These are phyloP conservation scores for Blera fallax DNA, from an alignment of 2,888 invertebrate species.

Conservation along the genomic window DNA sequence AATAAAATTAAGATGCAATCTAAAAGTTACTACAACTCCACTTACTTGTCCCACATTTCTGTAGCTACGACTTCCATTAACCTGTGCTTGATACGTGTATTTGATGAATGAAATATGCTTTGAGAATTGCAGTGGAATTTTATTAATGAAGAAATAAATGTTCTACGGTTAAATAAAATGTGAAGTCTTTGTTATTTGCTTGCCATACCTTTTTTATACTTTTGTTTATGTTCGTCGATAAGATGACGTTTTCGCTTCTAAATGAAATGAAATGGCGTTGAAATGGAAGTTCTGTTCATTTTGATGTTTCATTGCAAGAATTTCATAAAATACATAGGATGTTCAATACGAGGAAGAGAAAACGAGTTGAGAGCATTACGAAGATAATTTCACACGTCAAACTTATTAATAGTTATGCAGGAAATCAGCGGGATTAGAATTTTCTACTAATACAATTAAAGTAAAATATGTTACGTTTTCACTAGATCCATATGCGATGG, in stretches of 20 bases:
- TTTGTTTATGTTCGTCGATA: slow-evolving; percentile 38
- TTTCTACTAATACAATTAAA: too few relatives aligned
- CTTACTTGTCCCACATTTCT: slow-evolving; percentile 30
- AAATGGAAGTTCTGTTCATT: slow-evolving; percentile 30
- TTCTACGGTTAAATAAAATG: not conserved
- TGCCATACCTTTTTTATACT: not conserved
- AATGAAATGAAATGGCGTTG: not conserved
- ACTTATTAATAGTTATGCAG: too few relatives aligned
- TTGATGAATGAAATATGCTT: not conserved
- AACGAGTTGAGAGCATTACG: too few relatives aligned
- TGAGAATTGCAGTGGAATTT: not conserved
- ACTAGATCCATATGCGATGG: too few relatives aligned
- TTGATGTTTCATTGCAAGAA: not conserved
- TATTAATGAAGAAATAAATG: not conserved
- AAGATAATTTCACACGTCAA: too few relatives aligned
- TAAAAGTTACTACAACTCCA: not conserved
- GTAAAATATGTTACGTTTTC: too few relatives aligned
- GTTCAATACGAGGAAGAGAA: not conserved
- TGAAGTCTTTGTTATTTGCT: not conserved
- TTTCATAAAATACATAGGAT: not conserved
- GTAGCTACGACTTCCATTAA: not conserved
- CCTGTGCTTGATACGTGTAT: not conserved
- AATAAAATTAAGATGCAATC: not conserved
- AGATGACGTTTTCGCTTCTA: slow-evolving; percentile 20
- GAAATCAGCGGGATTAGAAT: too few relatives aligned